These are phyloP conservation scores for Brassicogethes aeneus DNA, from an alignment of 2,888 invertebrate genomes.

Conservation along the genomic window DNA sequence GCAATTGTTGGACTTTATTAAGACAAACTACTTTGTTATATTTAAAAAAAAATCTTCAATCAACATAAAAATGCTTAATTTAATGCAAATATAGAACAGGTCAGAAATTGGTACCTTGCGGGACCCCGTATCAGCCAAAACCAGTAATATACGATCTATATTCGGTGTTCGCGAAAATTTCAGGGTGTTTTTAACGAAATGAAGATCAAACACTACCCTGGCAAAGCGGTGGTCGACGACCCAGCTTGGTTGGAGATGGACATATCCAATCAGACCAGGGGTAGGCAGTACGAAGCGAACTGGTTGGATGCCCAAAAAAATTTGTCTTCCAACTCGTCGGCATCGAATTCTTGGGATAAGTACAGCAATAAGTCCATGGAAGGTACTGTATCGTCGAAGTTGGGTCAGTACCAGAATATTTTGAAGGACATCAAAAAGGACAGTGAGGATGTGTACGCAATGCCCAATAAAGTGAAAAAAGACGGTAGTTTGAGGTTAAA, in stretches of 20 bases:
- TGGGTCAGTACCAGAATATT: conserved; percentile 33
- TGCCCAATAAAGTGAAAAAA: conserved; percentile 20
- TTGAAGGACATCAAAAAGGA: conserved; percentile 29
- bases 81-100: no score
- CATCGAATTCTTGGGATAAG: conserved; percentile 33
- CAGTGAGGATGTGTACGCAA: conserved; percentile 23
- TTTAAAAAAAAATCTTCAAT: no score
- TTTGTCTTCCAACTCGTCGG: conserved; percentile 40
- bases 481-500: conserved; percentile 31
- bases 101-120: no score
- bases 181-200: no score
- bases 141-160: no score
- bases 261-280: conserved; percentile 56
- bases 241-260: conserved; percentile 57
- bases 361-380: no score
- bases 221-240: conserved; percentile 61
- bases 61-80: no score
- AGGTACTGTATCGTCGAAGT: conserved; percentile 38
- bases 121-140: no score
- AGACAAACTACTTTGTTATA: no score
- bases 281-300: conserved; percentile 73
- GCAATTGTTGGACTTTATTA: no score
- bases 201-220: conserved; percentile 80
- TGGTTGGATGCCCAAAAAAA: conserved; percentile 67
- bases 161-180: no score